phyloP scores from a whole-genome alignment of 2,113 vertebrate genomes.

The Scomber colias region DNA sequence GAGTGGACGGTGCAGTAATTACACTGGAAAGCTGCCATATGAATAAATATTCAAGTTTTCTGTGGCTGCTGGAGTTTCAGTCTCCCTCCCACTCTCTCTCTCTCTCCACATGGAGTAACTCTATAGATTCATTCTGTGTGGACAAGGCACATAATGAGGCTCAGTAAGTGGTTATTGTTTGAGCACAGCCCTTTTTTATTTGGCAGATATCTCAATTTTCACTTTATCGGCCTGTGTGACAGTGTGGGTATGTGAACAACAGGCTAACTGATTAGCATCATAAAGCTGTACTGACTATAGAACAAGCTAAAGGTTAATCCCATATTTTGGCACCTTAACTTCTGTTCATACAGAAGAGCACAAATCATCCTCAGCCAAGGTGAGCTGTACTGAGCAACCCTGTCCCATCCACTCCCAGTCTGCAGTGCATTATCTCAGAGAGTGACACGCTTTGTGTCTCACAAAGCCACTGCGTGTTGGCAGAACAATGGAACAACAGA shows the following conservation, averaged over 20 bases:
- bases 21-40: slow-evolving; percentile 66
- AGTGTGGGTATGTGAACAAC: slow-evolving; percentile 32
- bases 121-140: slow-evolving; percentile 32
- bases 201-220: slow-evolving; percentile 64
- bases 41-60: slow-evolving; percentile 65
- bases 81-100: slow-evolving; percentile 41
- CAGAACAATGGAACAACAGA: slow-evolving; percentile 74
- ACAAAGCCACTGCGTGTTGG: slow-evolving; percentile 68
- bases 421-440: slow-evolving; percentile 63
- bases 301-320: slow-evolving; percentile 44
- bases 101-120: slow-evolving; percentile 32
- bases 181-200: slow-evolving; percentile 44
- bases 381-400: slow-evolving; percentile 48
- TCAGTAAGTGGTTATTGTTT: slow-evolving; percentile 55
- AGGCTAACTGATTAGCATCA: slow-evolving; percentile 46
- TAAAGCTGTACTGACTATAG: slow-evolving; percentile 32
- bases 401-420: slow-evolving; percentile 31
- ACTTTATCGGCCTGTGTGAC: slow-evolving; percentile 14
- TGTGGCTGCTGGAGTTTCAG: slow-evolving; percentile 24
- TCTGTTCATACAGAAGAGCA: slow-evolving; percentile 15
- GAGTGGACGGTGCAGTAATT: slow-evolving; percentile 67
- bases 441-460: slow-evolving; percentile 76
- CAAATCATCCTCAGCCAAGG: slow-evolving; percentile 53
- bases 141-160: slow-evolving; percentile 59
- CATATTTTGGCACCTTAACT: slow-evolving; percentile 19